Base-by-base conservation (phyloP, 2,888 invertebrate genomes). In the Apotomis betuletana region DNA sequence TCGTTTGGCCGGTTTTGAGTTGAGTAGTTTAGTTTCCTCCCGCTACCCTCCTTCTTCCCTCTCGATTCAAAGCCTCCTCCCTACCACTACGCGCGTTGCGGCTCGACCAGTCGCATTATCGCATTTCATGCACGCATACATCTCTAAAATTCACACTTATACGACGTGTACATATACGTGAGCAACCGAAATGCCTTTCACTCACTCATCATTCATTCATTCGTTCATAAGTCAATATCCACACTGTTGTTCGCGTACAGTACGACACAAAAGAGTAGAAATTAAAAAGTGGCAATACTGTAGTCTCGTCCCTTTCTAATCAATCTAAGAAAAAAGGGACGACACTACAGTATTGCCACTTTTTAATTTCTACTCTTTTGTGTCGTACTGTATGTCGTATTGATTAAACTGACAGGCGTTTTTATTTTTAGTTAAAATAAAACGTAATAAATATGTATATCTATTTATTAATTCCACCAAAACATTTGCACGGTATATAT, bases 1-100 rank as follows among this genome's bases (percentile, higher is more conserved):
- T 72, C 83, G 92, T 92, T 91, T 88, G 89, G 89, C 92, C 90
- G 90, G 93, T 92, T 93, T 89, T 78, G 82, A 83, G 75, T 89
- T 78, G 82, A 83, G 75, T 75, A 76, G 75, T 80, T 77, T 81
- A 80, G 77, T 84, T 84, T 81, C 82, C 81, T 80, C 83, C 80
- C 82, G 78, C 80, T 74, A 78, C 82, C 84, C 85, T 85, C 81
- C 87, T 81, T 85, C 83, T 87, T 81, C 81, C 82, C 85, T 80
- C 81, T 81, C 78, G 78, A 78, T 83, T 84, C 85, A 81, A 88
- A 91, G 89, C 91, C 90, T 90, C 85, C 86, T 85, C 85, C 85
- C 86, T 79, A 77, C 81, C 77, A 77, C 75, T 72, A 44, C 70
- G 67, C 74, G 67, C 74, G 70, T 75, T 78, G 15, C 54, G 46